Conservation (phyloP, 2,797 vertebrate species). For the Pseudochaenichthys georgianus region DNA sequence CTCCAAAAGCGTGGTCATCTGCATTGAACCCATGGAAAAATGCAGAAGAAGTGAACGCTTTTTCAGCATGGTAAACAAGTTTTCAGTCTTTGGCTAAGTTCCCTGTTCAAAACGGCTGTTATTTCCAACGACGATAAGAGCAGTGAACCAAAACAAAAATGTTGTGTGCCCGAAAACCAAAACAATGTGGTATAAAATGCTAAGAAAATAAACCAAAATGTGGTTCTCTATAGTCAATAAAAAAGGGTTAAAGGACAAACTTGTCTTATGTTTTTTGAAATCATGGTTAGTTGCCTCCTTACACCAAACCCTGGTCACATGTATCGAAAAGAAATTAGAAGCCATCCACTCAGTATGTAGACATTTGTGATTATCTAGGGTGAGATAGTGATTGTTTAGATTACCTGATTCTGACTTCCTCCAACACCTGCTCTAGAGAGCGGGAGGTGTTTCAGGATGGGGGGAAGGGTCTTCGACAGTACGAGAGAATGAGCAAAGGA, state of each 20-base stretch:
- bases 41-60: no score
- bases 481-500: conserved; percentile 46
- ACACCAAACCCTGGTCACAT: not conserved
- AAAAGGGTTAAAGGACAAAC: no score
- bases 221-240: no score
- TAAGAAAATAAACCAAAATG: not conserved
- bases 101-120: no score
- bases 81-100: no score
- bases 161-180: not conserved
- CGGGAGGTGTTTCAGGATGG: conserved; percentile 58
- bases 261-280: not conserved
- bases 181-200: not conserved
- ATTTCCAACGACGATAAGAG: not conserved
- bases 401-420: conserved; percentile 74
- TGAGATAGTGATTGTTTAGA: conserved; percentile 66
- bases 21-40: no score
- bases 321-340: conserved; percentile 17
- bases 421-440: conserved; percentile 72
- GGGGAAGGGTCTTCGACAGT: conserved; percentile 26
- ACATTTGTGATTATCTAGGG: conserved; percentile 54
- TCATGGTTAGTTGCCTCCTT: not conserved
- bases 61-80: no score
- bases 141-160: not conserved
- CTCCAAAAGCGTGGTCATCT: no score
- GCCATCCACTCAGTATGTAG: conserved; percentile 17